phyloP scores from a whole-genome alignment of 1,140 invertebrate genomes.

The Babylonia areolata region DNA sequence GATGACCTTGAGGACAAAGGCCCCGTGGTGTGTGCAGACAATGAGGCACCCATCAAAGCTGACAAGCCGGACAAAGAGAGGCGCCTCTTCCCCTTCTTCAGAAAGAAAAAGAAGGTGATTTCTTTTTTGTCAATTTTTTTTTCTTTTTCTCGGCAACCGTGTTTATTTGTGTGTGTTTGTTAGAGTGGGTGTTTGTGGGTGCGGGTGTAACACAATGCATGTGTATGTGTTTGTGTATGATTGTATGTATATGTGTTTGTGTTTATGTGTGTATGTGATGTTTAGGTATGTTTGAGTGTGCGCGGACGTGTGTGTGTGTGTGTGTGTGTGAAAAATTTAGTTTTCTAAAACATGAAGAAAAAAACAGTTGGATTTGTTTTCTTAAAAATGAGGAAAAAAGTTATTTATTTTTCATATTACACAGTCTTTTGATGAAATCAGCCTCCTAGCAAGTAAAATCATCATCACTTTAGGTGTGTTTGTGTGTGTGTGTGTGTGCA shows the following conservation, averaged over 20 bases:
- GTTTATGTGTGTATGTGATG: background rate
- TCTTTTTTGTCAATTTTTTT: background rate
- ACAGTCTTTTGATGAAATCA: no score
- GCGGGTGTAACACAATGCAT: background rate
- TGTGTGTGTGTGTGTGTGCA: no score
- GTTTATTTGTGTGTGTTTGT: background rate
- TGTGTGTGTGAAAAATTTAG: background rate
- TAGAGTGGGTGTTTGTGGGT: background rate
- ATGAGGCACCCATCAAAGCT: conserved; percentile 58
- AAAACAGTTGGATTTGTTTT: no score
- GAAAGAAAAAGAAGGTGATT: conserved; percentile 69
- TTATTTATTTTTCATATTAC: no score
- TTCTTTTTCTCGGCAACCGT: background rate
- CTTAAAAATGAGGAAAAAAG: no score
- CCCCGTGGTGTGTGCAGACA: conserved; percentile 59
- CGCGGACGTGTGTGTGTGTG: background rate
- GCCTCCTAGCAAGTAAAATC: no score
- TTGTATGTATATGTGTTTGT: background rate
- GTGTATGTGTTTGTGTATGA: background rate
- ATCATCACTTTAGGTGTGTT: no score
- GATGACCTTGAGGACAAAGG: conserved; percentile 56
- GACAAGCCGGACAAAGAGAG: conserved; percentile 62
- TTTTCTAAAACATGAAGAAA: no score
- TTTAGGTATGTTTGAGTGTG: background rate
- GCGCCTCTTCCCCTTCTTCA: conserved; percentile 65